A percentile compares a stretch with the other conserved stretches of the same genome.
phyloP scores from a whole-genome alignment of 53 echinoderm and acorn worm species.

The Temnopleurus reevesii region DNA sequence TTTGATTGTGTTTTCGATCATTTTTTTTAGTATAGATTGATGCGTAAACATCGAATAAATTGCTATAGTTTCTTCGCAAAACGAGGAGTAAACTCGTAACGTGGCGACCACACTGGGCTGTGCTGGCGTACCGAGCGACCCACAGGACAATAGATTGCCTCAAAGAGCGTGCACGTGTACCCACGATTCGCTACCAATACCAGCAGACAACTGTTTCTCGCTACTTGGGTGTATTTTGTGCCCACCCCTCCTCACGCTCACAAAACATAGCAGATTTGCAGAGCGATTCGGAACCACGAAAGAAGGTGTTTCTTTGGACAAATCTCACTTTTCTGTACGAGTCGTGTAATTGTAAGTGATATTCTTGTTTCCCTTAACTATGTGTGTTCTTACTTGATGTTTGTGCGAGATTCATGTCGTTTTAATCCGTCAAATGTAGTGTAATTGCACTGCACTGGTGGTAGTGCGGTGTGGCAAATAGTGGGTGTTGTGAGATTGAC shows the following conservation, averaged over 20 bases:
- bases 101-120: constrained; percentile 42
- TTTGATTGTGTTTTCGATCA: too few relatives aligned
- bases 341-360: not conserved
- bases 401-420: not conserved
- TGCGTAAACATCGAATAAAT: too few relatives aligned
- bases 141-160: constrained; percentile 11
- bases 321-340: not conserved
- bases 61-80: too few relatives aligned
- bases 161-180: not conserved
- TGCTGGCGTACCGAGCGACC: constrained; percentile 54
- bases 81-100: constrained; percentile 30
- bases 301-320: not conserved
- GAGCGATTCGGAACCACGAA: not conserved
- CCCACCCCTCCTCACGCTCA: too few relatives aligned
- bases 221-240: too few relatives aligned
- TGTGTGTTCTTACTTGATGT: not conserved
- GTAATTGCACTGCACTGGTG: too few relatives aligned
- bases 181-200: not conserved
- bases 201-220: constrained; percentile 4
- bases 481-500: not conserved
- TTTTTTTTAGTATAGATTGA: too few relatives aligned
- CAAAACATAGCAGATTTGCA: not conserved
- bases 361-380: not conserved
- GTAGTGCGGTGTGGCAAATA: too few relatives aligned
- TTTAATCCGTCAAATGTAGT: not conserved